phyloP scores from a whole-genome alignment of 2,888 invertebrate species.

The Drosophila quinaria region DNA sequence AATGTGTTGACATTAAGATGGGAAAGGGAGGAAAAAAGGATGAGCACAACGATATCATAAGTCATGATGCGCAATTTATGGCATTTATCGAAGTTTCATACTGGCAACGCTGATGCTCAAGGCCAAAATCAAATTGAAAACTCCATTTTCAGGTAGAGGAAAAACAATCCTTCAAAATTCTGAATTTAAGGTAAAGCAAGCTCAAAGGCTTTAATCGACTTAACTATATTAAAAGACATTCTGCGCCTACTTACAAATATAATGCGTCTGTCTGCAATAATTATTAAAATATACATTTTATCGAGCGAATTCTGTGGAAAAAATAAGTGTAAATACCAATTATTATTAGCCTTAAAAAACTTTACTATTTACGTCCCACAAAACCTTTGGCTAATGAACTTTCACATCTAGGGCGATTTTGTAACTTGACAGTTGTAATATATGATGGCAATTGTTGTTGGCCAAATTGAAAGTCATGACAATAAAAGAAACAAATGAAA shows the following conservation, averaged over 20 bases:
- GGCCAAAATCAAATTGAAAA: constrained; percentile 33
- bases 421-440: constrained; percentile 9
- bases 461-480: constrained; percentile 49
- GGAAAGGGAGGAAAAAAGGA: constrained; percentile 1
- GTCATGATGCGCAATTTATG: constrained; percentile 62
- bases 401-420: not conserved
- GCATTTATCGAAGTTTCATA: constrained; percentile 54
- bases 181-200: not conserved
- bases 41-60: constrained; percentile 45
- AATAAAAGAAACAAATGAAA: constrained; percentile 29
- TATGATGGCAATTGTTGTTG: constrained; percentile 18
- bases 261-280: no score
- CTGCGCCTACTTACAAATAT: no score
- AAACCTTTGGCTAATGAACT: not conserved
- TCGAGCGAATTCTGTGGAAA: no score
- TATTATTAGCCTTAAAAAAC: no score
- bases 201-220: not conserved
- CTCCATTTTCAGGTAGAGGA: constrained; percentile 12
- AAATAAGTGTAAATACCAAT: no score
- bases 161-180: not conserved
- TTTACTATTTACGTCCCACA: not conserved
- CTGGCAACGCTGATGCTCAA: constrained; percentile 23
- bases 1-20: constrained; percentile 53
- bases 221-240: not conserved
- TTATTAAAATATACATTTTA: no score